Conservation (phyloP, 2,888 invertebrate species). For the Calliphora vomitoria region DNA sequence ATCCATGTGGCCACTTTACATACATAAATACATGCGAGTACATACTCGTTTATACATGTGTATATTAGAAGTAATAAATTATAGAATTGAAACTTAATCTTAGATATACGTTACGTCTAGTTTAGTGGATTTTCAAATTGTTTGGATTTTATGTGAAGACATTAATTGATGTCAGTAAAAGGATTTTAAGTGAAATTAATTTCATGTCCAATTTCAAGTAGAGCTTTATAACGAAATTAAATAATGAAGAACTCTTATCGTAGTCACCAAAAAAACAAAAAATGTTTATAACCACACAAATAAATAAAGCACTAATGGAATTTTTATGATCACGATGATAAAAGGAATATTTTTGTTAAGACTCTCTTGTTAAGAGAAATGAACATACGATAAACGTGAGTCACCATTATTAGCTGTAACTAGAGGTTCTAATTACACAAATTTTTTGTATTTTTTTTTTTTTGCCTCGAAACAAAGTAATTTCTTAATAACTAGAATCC, state of each 20-base stretch:
- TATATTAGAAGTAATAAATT: conserved; percentile 41
- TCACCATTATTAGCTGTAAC: too few relatives aligned
- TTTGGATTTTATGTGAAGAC: neutral
- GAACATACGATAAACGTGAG: too few relatives aligned
- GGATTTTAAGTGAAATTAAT: neutral
- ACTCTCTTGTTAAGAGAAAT: too few relatives aligned
- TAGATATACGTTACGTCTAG: neutral
- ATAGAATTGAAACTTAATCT: conserved; percentile 31
- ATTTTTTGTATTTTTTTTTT: too few relatives aligned
- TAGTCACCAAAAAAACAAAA: too few relatives aligned
- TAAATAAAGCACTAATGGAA: too few relatives aligned
- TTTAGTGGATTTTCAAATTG: conserved; percentile 22
- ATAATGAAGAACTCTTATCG: neutral
- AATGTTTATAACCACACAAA: too few relatives aligned
- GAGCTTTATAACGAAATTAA: neutral
- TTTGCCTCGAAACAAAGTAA: too few relatives aligned
- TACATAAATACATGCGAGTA: neutral
- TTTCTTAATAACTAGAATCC: too few relatives aligned
- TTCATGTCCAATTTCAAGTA: neutral
- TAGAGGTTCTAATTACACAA: too few relatives aligned
- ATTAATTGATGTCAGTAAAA: neutral
- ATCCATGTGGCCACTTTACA: conserved; percentile 44
- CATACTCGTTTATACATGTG: neutral
- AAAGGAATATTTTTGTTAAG: too few relatives aligned
- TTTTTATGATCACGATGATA: too few relatives aligned